Evolutionary conservation across 2,113 vertebrate species (phyloP).

Genomic region (Heliornis fulica): DNA sequence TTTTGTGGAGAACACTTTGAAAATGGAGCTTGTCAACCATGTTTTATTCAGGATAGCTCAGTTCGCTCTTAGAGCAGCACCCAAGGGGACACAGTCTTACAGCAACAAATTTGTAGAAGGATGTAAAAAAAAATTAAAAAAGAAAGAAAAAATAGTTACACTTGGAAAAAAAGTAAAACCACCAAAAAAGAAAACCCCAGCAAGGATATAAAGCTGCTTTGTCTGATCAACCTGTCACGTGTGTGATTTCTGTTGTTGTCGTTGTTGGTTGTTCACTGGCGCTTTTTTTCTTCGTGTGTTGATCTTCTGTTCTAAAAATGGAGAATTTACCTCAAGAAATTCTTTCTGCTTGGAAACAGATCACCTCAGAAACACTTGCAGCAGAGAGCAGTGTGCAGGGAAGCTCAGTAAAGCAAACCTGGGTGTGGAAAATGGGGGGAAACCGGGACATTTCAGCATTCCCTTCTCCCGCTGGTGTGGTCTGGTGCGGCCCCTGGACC

Average conservation of each 20-base stretch:
- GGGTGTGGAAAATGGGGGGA: not conserved
- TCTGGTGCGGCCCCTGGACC: not conserved
- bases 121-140: not conserved
- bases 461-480: not conserved
- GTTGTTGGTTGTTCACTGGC: slow-evolving; percentile 19
- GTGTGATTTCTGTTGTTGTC: not conserved
- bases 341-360: slow-evolving; percentile 71
- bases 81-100: slow-evolving; percentile 7
- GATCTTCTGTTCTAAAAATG: slow-evolving; percentile 64
- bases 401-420: not conserved
- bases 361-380: not conserved
- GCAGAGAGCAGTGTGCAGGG: not conserved
- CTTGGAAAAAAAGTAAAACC: not conserved
- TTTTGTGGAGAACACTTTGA: not conserved
- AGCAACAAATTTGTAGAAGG: not conserved
- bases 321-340: slow-evolving; percentile 76
- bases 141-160: not conserved
- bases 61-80: slow-evolving; percentile 10
- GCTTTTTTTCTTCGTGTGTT: not conserved
- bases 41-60: not conserved
- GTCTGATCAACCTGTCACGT: slow-evolving; percentile 6
- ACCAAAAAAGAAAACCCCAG: not conserved
- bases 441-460: not conserved
- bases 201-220: slow-evolving; percentile 20
- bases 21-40: not conserved